Base-by-base conservation (phyloP, 1,140 invertebrate species). In the Teleogryllus occipitalis region DNA sequence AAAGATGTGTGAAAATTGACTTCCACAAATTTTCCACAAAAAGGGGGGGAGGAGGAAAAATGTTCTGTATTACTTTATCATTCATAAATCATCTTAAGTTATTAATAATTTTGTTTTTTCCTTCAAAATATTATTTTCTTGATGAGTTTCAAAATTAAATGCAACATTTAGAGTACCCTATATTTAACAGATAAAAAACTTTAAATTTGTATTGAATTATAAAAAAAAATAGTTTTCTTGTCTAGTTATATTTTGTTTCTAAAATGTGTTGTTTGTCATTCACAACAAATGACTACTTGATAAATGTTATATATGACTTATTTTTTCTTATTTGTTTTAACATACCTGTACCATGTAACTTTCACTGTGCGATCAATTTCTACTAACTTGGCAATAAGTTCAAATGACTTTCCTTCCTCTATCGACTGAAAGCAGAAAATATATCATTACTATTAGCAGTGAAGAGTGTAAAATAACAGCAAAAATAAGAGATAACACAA, bases 331-430 rank as follows among this genome's bases (percentile, higher is more conserved):
- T 39, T 39, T 1, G 27, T 8, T 79, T 65, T 10, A 47, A 85
- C 87, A 84, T 86, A 91, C 89, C 93, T 96, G 84, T 93, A 95
- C 95, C 95, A 97, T n/a, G 90, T 93, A 27, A 96, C 90, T 82
- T 91, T 93, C 80, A 93, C 91, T 81, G 92, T 93, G 82, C 93
- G 93, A 83, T 96, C 93, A 5, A 89, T 86, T 78, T 90, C 90
- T 82, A 92, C 89, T 5, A 97, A 87, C 79, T 90, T 91, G 75
- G 93, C 92, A 21, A 91, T 85, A 78, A 97, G 92, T 86, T 96
- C 95, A 12, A 91, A 91, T 73, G 92, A 90, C 83, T 95, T 93
- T 48, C 92, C 92, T 89, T 94, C 93, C 85, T 91, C 90, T 15
- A 92, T 89, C 78, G 89, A 91, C 90, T 93, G 84, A 75, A 88